A percentile compares a stretch with the other conserved stretches of the same genome.
Evolutionary conservation across 1,140 invertebrate species (phyloP).

Genomic region (Sitodiplosis mosellana): DNA sequence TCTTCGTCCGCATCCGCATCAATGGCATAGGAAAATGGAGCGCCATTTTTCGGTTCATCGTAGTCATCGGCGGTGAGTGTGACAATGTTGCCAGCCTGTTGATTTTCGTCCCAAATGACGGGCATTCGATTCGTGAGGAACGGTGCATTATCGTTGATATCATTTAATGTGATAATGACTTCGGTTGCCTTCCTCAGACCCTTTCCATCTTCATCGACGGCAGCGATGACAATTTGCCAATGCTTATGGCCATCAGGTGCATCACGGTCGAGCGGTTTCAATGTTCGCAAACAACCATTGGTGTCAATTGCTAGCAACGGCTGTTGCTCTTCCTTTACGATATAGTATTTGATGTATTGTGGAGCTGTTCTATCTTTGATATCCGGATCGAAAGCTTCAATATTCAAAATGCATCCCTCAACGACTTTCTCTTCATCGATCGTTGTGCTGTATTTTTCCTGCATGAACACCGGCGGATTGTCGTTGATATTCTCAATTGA

Average conservation of each 20-base stretch:
- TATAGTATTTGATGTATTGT: slow-evolving; percentile 58
- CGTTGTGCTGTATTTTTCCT: slow-evolving; percentile 40
- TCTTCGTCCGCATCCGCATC: slow-evolving; percentile 42
- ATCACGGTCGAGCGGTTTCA: slow-evolving; percentile 72
- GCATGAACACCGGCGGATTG: slow-evolving; percentile 55
- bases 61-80: slow-evolving; percentile 57
- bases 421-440: slow-evolving; percentile 48
- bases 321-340: slow-evolving; percentile 49
- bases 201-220: slow-evolving; percentile 56
- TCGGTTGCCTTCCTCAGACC: slow-evolving; percentile 40
- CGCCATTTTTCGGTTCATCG: slow-evolving; percentile 59
- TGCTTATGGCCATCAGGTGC: slow-evolving; percentile 59
- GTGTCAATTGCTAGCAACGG: slow-evolving; percentile 50
- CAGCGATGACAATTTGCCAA: slow-evolving; percentile 70
- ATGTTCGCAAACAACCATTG: slow-evolving; percentile 51
- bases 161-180: slow-evolving; percentile 54
- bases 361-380: slow-evolving; percentile 49
- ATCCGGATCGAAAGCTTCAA: slow-evolving; percentile 69
- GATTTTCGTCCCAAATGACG: slow-evolving; percentile 68
- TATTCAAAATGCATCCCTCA: slow-evolving; percentile 40
- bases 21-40: slow-evolving; percentile 58
- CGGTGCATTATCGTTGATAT: slow-evolving; percentile 83
- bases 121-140: slow-evolving; percentile 59
- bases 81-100: slow-evolving; percentile 44
- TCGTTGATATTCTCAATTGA: slow-evolving; percentile 70